Conservation (phyloP, 2,797 vertebrate genomes). For the Lerista edwardsae region DNA sequence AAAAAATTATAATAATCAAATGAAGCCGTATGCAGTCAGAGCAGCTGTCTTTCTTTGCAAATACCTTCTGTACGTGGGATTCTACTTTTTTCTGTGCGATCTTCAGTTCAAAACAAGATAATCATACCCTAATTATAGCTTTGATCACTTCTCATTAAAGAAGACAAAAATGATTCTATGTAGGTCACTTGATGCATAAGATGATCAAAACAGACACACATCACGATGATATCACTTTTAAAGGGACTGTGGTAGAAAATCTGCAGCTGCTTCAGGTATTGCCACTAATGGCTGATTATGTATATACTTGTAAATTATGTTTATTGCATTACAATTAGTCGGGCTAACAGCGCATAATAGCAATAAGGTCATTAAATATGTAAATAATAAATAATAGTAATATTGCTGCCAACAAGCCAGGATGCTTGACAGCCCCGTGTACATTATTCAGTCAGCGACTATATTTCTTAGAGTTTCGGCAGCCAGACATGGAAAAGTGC, state of each 20-base stretch:
- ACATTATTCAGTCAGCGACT: slow-evolving; percentile 37
- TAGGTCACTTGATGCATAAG: slow-evolving; percentile 68
- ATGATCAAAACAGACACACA: slow-evolving; percentile 64
- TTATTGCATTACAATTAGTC: slow-evolving; percentile 73
- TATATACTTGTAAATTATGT: slow-evolving; percentile 66
- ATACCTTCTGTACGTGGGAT: slow-evolving; percentile 49
- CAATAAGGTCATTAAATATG: slow-evolving; percentile 73
- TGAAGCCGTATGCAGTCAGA: slow-evolving; percentile 31
- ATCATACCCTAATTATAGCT: slow-evolving; percentile 71
- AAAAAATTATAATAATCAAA: slow-evolving; percentile 17
- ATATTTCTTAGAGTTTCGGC: slow-evolving; percentile 57
- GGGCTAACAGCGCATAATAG: slow-evolving; percentile 65
- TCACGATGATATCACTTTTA: slow-evolving; percentile 51
- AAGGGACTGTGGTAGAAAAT: slow-evolving; percentile 12
- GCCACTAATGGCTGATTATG: slow-evolving; percentile 42
- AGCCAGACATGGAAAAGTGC: slow-evolving; percentile 50
- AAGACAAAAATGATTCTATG: slow-evolving; percentile 69
- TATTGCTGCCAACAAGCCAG: slow-evolving; percentile 57
- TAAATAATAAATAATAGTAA: slow-evolving; percentile 73
- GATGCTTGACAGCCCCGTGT: slow-evolving; percentile 48
- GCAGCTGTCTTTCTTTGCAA: slow-evolving; percentile 48
- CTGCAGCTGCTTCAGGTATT: slow-evolving; percentile 52
- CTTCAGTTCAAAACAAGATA: slow-evolving; percentile 70
- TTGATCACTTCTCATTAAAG: slow-evolving; percentile 68
- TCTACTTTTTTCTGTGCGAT: slow-evolving; percentile 54